Base-by-base conservation (phyloP, 2,797 vertebrate genomes). In the Staurois parvus region DNA sequence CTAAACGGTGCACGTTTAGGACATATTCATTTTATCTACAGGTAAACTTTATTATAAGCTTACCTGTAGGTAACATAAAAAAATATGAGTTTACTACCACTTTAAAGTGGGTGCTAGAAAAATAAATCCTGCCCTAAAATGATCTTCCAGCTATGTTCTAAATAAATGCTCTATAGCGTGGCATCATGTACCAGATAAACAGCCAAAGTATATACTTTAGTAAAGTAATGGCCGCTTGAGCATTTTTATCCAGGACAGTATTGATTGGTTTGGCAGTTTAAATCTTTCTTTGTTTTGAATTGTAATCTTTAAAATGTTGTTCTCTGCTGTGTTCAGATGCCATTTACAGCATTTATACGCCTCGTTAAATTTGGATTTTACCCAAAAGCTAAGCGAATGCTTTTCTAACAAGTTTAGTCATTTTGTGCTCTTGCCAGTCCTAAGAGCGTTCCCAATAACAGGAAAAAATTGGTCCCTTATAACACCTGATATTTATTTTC, bases 391-490 rank as follows among this genome's bases (percentile, higher is more conserved):
- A 79, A 72, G 11, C 3, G 1, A 11, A 83, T 86, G 62, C 29
- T 0, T 37, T 84, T 82, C 48, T 26, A 21, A 0, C 28, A 77
- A 1, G 72, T 77, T 83, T 67, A 29, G 64, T 72, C 68, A 62
- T 81, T 74, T 59, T 81, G n/a, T 76, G 45, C 48, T 37, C 2
- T 83, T n/a, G 5, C 19, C 76, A 86, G 56, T 69, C 29, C 62
- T 83, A 11, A 70, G 75, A 84, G 7, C 34, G 80, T 40, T 7
- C 30, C 66, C 68, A 84, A 52, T 15, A 86, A 32, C 72, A 56
- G 34, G 76, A 68, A 84, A 37, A 87, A 84, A 87, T 15, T 29
- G 6, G 0, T 73, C 12, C 15, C 81, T 88, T 76, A 86, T n/a
- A 88, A 86, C 3, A 80, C 0, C 0, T 0, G 34, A 45, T 85